Evolutionary conservation across 2,888 invertebrate genomes (phyloP), one percentile per base, ranked within the genome.

Genomic region (Tinea semifulvella): DNA sequence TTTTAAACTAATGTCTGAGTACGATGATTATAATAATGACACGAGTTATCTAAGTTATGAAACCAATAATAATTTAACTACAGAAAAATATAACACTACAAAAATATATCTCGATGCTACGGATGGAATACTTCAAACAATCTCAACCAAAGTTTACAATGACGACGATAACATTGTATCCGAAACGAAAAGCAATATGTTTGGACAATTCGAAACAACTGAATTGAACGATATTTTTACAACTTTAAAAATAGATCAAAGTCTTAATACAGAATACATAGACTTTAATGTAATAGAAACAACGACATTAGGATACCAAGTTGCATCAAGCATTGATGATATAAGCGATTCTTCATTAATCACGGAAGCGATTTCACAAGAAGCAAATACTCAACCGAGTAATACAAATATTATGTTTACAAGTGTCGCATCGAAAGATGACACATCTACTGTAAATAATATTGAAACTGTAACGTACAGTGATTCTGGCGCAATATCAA

Each of bases 401-500:
- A 31, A 11, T 31, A 31, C 11, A 13, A n/a, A 31, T 31, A 13
- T 31, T 31, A 31, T 14, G 4, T 31, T 31, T 14, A 13, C 26
- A 7, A n/a, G 11, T 4, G n/a, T 11, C 11, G 14, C 31, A 31
- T 14, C 14, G 13, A 31, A 31, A 31, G 3, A 31, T 31, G 31
- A 31, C 31, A 13, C 31, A 31, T 13, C 13, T 14, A n/a, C 13
- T 31, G 7, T 31, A 31, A 31, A 31, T 31, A 31, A n/a, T 13
- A 13, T 2, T 31, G 31, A 13, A 31, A n/a, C 31, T 4, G 11
- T 6, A 26, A 26, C 26, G 10, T n/a, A n/a, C n/a, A n/a, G 13
- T 31, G 31, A 31, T 13, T 31, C 31, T 31, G 31, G 14, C 31
- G 31, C 31, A 31, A 31, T 31, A 7, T 22, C 22, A 31, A 14